A percentile compares a stretch with the other conserved stretches of the same genome.
phyloP scores from a whole-genome alignment of 2,888 invertebrate species.

The Acholoe squamosa region DNA sequence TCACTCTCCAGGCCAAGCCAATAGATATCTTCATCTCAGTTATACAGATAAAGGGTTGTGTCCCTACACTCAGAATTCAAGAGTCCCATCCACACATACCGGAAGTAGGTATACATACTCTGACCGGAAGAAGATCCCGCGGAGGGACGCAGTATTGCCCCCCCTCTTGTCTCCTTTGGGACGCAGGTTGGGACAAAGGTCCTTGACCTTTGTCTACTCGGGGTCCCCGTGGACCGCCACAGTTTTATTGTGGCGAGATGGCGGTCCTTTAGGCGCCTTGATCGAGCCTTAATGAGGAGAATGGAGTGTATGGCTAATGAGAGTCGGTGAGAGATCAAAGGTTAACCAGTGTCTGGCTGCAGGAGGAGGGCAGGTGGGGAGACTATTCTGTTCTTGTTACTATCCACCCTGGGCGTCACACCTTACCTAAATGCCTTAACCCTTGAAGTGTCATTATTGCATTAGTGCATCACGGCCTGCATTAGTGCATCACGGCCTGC shows the following conservation, averaged over 20 bases:
- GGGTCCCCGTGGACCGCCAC: background rate
- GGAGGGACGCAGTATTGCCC: background rate
- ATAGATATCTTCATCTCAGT: too few species aligned
- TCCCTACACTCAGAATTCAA: too few species aligned
- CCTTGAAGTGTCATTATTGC: too few species aligned
- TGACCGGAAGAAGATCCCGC: background rate
- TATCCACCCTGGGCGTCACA: background rate
- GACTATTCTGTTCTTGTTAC: background rate
- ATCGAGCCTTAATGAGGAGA: background rate
- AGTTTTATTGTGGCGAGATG: background rate
- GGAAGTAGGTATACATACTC: too few species aligned
- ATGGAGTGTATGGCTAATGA: background rate
- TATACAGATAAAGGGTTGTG: too few species aligned
- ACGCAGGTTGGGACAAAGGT: background rate
- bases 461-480: too few species aligned
- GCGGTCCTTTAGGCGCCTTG: background rate
- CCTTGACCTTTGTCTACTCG: background rate
- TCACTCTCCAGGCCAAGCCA: background rate
- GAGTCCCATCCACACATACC: background rate
- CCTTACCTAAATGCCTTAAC: too few species aligned
- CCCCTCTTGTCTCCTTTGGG: background rate
- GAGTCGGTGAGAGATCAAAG: too few species aligned
- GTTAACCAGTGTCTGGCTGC: background rate
- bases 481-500: too few species aligned
- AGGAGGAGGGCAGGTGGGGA: conserved; percentile 3